phyloP scores from a whole-genome alignment of 2,888 invertebrate species.

The Apocheima hispidaria region DNA sequence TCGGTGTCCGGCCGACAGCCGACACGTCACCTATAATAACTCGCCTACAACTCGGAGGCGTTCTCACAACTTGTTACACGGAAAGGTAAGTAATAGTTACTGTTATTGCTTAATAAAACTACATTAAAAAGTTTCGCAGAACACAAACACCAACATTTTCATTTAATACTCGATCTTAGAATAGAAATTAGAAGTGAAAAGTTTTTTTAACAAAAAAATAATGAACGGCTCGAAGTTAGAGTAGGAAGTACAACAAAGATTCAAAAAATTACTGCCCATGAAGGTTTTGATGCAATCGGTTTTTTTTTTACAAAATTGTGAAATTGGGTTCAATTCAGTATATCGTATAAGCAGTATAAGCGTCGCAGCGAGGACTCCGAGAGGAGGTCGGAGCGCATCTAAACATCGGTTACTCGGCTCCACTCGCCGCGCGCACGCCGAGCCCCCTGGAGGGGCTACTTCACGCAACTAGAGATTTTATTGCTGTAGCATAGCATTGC shows the following conservation, averaged over 20 bases:
- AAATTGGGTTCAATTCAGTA: too few species aligned
- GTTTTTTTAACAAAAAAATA: not conserved
- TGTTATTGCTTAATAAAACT: not conserved
- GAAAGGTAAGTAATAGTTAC: not conserved
- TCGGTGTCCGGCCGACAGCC: not conserved
- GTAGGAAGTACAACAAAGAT: not conserved
- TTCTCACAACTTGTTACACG: conserved; percentile 1
- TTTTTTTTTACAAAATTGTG: too few species aligned
- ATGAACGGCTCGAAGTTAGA: not conserved
- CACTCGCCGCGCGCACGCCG: too few species aligned
- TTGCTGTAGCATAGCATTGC: too few species aligned
- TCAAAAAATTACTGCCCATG: too few species aligned
- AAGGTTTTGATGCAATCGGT: too few species aligned
- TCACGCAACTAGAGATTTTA: too few species aligned
- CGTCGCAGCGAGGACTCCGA: too few species aligned
- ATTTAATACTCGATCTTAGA: not conserved
- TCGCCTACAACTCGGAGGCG: conserved; percentile 2
- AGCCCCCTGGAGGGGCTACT: too few species aligned
- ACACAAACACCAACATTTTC: not conserved
- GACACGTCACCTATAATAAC: not conserved
- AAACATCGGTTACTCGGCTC: too few species aligned
- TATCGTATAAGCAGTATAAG: too few species aligned
- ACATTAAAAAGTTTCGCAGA: not conserved
- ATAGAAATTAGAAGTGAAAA: not conserved
- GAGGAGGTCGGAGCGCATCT: too few species aligned